A percentile compares a stretch with the other conserved stretches of the same genome.
These are phyloP conservation scores for Herpetotheres cachinnans DNA, from an alignment of 2,113 vertebrate species.

Conservation along the genomic window DNA sequence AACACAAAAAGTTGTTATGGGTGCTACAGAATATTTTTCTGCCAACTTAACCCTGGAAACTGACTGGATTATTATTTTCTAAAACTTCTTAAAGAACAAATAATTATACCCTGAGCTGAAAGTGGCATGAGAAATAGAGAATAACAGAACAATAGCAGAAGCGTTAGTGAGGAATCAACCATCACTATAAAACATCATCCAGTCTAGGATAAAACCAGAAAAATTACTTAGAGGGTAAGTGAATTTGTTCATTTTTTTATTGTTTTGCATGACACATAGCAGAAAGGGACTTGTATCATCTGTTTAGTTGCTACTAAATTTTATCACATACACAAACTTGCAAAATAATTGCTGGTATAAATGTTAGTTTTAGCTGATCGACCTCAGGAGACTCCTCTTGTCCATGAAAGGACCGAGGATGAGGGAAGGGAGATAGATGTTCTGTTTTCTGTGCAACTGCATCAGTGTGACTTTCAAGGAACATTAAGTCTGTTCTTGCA, in stretches of 20 bases:
- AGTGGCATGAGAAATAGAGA: neutral
- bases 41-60: neutral
- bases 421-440: neutral
- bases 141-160: neutral
- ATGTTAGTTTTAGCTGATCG: neutral
- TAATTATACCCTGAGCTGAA: neutral
- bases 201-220: neutral
- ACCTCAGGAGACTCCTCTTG: neutral
- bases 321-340: neutral
- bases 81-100: neutral
- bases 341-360: neutral
- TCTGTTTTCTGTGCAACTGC: neutral
- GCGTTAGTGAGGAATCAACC: neutral
- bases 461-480: slow-evolving; percentile 12
- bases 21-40: neutral
- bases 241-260: neutral
- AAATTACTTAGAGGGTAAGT: neutral
- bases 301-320: neutral
- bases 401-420: neutral
- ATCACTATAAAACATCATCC: neutral
- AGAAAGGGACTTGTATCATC: neutral
- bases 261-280: neutral
- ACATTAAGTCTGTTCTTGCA: slow-evolving; percentile 13
- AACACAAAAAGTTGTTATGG: neutral
- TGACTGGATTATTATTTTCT: neutral